phyloP scores from a whole-genome alignment of 2,113 vertebrate species.

The Bubalus kerabau region DNA sequence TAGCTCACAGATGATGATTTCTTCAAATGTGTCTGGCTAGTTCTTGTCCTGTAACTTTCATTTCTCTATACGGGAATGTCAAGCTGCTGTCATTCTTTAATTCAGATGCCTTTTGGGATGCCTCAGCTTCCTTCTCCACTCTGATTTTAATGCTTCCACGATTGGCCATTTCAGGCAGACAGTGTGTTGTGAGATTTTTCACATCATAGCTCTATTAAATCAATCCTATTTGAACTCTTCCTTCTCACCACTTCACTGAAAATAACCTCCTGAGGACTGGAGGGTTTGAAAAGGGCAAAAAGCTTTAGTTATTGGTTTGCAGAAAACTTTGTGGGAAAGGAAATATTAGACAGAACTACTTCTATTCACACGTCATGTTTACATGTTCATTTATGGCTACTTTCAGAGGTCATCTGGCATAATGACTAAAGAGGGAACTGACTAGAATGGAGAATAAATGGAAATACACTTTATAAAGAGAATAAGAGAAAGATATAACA shows the following conservation, averaged over 20 bases:
- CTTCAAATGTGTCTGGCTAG: constrained; percentile 19
- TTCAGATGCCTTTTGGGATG: not conserved
- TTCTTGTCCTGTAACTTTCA: constrained; percentile 28
- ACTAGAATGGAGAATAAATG: not conserved
- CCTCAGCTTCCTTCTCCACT: constrained; percentile 25
- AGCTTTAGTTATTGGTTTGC: constrained; percentile 50
- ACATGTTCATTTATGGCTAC: not conserved
- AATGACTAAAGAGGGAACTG: not conserved
- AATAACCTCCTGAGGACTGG: constrained; percentile 66
- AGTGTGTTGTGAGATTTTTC: constrained; percentile 61
- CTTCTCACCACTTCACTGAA: constrained; percentile 65
- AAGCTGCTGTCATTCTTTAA: constrained; percentile 32
- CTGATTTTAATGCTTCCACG: constrained; percentile 62
- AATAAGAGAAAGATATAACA: not conserved
- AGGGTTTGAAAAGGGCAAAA: constrained; percentile 66
- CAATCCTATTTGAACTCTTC: constrained; percentile 68
- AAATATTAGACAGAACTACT: constrained; percentile 18
- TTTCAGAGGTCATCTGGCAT: constrained; percentile 29
- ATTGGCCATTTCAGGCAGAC: constrained; percentile 67
- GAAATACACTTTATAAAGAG: not conserved
- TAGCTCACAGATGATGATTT: not conserved
- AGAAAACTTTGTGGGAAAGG: constrained; percentile 58
- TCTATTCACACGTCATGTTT: constrained; percentile 39
- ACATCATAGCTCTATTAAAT: constrained; percentile 71
- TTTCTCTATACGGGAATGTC: constrained; percentile 9